Evolutionary conservation across 2,888 invertebrate species (phyloP).

Genomic region (Nemurella pictetii): DNA sequence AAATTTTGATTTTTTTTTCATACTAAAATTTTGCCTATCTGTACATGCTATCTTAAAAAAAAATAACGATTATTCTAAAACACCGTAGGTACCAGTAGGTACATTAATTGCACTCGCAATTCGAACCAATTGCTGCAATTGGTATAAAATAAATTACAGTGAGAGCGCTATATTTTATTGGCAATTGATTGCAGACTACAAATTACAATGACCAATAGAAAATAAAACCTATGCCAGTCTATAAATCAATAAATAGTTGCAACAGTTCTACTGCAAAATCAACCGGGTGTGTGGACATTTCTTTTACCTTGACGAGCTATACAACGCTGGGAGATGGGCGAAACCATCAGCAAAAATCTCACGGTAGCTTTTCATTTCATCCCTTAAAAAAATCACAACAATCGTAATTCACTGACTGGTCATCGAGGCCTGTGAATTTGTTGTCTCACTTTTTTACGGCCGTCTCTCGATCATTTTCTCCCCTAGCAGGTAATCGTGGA

Average conservation of each 20-base stretch:
- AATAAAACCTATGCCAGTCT: background rate
- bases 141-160: background rate
- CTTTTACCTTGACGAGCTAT: background rate
- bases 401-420: conserved; percentile 23
- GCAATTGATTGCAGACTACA: background rate
- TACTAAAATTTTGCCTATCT: too few species aligned
- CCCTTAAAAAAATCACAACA: conserved; percentile 21
- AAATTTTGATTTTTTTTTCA: too few species aligned
- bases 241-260: background rate
- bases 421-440: conserved; percentile 2
- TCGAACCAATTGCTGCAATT: background rate
- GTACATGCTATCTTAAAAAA: background rate
- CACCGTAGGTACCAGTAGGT: background rate
- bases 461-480: background rate
- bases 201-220: background rate
- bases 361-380: conserved; percentile 10
- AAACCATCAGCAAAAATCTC: conserved; percentile 16
- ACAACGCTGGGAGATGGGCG: background rate
- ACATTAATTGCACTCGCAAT: background rate
- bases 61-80: background rate
- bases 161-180: background rate
- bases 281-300: background rate
- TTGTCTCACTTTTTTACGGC: conserved; percentile 9
- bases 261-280: background rate
- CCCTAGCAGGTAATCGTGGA: background rate